Conservation (phyloP, 2,888 invertebrate genomes). For the Blastobasis lacticolella region DNA sequence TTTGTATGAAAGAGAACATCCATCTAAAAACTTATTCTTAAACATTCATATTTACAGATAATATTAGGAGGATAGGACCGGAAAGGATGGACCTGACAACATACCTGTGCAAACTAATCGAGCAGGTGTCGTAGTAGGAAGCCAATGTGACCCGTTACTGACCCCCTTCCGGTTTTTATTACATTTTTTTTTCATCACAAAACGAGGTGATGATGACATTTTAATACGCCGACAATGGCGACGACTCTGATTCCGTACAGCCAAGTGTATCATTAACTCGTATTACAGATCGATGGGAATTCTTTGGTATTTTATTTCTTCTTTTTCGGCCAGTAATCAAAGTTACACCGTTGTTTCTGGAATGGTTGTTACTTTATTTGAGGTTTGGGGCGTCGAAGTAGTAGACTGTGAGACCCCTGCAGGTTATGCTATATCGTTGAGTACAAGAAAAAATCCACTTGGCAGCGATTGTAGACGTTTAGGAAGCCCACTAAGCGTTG, state of each 20-base stretch:
- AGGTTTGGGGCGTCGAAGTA: background rate
- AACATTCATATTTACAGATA: too few relatives aligned
- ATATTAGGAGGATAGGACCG: too few relatives aligned
- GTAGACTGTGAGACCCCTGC: too few relatives aligned
- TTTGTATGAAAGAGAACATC: too few relatives aligned
- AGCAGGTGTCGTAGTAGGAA: conserved; percentile 27
- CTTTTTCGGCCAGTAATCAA: conserved; percentile 3
- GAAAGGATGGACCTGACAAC: too few relatives aligned
- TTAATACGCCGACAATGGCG: conserved; percentile 22
- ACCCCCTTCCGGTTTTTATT: conserved; percentile 22
- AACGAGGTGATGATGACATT: conserved; percentile 32
- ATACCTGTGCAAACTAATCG: background rate
- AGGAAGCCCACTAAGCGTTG: too few relatives aligned
- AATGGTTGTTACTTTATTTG: background rate
- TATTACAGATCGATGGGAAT: conserved; percentile 25
- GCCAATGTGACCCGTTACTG: conserved; percentile 27
- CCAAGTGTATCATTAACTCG: conserved; percentile 18
- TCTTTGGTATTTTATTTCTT: conserved; percentile 9
- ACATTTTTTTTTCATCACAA: conserved; percentile 17
- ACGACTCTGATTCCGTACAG: conserved; percentile 11
- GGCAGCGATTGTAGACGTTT: too few relatives aligned
- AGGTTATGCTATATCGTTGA: too few relatives aligned
- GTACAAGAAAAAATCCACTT: too few relatives aligned
- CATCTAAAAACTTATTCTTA: too few relatives aligned
- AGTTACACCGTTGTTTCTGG: conserved; percentile 1